phyloP scores from a whole-genome alignment of 1,140 invertebrate species.

The Heliconius hermathena region DNA sequence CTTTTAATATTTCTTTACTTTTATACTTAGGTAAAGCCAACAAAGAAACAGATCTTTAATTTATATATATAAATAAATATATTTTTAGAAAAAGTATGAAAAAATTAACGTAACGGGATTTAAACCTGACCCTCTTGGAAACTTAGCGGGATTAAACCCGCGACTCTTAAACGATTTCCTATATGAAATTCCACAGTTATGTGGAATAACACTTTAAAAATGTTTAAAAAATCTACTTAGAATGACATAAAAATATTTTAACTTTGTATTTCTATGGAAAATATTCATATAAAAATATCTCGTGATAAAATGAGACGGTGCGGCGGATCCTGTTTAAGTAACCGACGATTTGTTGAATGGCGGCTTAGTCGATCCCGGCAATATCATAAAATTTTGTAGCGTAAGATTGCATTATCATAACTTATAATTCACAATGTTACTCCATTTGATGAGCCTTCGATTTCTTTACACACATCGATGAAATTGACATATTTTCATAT shows the following conservation, averaged over 20 bases:
- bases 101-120: too few relatives aligned
- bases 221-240: too few relatives aligned
- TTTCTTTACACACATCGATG: neutral
- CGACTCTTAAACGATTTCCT: too few relatives aligned
- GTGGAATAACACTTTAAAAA: too few relatives aligned
- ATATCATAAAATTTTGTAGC: slow-evolving; percentile 30
- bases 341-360: slow-evolving; percentile 24
- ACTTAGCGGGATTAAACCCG: too few relatives aligned
- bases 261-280: neutral
- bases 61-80: too few relatives aligned
- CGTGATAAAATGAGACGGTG: slow-evolving; percentile 8
- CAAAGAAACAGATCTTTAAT: neutral
- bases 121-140: too few relatives aligned
- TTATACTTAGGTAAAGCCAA: neutral
- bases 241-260: neutral
- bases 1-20: neutral
- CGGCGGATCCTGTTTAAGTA: slow-evolving; percentile 14
- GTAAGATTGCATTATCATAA: slow-evolving; percentile 31
- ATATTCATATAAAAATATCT: slow-evolving; percentile 11
- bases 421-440: slow-evolving; percentile 20
- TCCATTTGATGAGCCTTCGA: neutral
- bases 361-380: slow-evolving; percentile 21
- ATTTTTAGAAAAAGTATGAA: too few relatives aligned
- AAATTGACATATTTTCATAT: neutral
- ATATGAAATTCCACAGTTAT: too few relatives aligned